A percentile compares a stretch with the other conserved stretches of the same genome.
These are phyloP conservation scores for Mycalesis mineus DNA, from an alignment of 2,888 invertebrate species.

Conservation along the genomic window DNA sequence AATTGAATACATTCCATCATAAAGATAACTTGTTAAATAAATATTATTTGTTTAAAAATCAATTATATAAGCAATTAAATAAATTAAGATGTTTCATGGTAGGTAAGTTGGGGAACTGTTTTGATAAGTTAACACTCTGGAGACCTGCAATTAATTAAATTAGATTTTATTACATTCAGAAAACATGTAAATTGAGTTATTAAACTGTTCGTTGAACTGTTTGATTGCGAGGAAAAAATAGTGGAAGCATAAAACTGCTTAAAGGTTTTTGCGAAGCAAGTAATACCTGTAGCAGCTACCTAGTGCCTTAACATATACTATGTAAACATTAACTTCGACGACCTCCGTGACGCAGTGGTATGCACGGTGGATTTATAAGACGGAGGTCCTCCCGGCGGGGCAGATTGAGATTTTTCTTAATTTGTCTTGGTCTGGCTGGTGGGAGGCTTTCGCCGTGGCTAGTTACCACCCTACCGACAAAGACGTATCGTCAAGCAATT, in stretches of 20 bases:
- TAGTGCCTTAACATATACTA: too few relatives aligned
- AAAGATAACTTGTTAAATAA: neutral
- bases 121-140: neutral
- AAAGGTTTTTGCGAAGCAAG: too few relatives aligned
- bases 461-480: too few relatives aligned
- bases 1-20: neutral
- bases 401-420: too few relatives aligned
- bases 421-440: too few relatives aligned
- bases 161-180: conserved; percentile 1
- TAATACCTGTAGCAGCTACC: too few relatives aligned
- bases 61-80: neutral
- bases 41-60: neutral
- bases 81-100: neutral
- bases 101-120: neutral
- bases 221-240: neutral
- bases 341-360: too few relatives aligned
- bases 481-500: too few relatives aligned
- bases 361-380: too few relatives aligned
- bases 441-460: too few relatives aligned
- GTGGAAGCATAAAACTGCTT: neutral
- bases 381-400: too few relatives aligned
- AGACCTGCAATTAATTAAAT: neutral
- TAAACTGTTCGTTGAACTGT: conserved; percentile 7
- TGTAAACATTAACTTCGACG: too few relatives aligned
- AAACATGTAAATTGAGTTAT: conserved; percentile 3